Evolutionary conservation across 1,140 invertebrate genomes (phyloP).

Genomic region (Diorhabda elongata): DNA sequence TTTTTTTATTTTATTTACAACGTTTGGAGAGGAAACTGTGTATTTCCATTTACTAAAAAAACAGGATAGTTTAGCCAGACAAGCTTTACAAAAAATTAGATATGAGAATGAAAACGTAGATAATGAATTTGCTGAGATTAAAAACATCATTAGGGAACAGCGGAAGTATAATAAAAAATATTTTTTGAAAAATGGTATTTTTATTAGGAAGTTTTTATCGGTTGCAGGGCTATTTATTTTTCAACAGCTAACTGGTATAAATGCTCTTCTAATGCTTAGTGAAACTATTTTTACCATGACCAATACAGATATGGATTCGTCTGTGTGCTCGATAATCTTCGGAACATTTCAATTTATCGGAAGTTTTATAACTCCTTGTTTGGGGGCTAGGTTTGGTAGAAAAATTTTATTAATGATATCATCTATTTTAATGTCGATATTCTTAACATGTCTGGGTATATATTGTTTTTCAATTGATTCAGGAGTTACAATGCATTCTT

Average conservation of each 20-base stretch:
- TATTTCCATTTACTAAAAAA: conserved; percentile 60
- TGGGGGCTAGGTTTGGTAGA: conserved; percentile 71
- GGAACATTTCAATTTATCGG: conserved; percentile 67
- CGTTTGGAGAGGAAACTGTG: conserved; percentile 67
- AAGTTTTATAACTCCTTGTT: conserved; percentile 61
- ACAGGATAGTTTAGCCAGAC: conserved; percentile 57
- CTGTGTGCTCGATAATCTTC: conserved; percentile 70
- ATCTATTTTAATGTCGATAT: conserved; percentile 55
- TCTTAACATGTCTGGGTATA: conserved; percentile 36
- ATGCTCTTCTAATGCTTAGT: conserved; percentile 78
- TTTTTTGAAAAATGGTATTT: conserved; percentile 52
- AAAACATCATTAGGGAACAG: conserved; percentile 21
- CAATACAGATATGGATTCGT: conserved; percentile 53
- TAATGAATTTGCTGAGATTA: conserved; percentile 37
- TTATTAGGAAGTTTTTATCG: conserved; percentile 63
- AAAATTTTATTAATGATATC: conserved; percentile 67
- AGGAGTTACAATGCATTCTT: neutral
- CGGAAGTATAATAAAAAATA: conserved; percentile 51
- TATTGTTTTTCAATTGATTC: conserved; percentile 33
- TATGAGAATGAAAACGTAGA: conserved; percentile 51
- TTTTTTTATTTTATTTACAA: conserved; percentile 52
- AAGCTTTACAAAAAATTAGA: conserved; percentile 59
- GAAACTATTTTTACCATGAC: conserved; percentile 64
- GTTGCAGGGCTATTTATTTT: conserved; percentile 65
- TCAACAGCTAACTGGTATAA: conserved; percentile 77